phyloP scores from a whole-genome alignment of 2,888 invertebrate genomes.

The Acanthococcus lagerstroemiae region DNA sequence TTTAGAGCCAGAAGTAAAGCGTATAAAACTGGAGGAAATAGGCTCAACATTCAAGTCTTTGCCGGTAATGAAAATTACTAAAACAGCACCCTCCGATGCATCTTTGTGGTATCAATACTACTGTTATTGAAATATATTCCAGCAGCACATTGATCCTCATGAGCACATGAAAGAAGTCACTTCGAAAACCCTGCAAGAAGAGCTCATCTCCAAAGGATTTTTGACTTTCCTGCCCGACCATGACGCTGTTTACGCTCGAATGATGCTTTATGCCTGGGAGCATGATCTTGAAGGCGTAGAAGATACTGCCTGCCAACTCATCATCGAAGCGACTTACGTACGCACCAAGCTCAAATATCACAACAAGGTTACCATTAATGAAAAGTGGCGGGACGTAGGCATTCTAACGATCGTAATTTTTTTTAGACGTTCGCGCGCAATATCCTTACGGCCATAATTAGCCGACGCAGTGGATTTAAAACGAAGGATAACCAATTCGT shows the following conservation, averaged over 20 bases:
- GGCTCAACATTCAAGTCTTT: slow-evolving; percentile 1
- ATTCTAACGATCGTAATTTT: not conserved
- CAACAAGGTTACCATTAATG: too few species aligned
- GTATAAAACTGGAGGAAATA: slow-evolving; percentile 14
- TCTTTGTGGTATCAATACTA: too few species aligned
- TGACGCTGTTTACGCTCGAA: slow-evolving; percentile 68
- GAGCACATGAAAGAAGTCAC: slow-evolving; percentile 6
- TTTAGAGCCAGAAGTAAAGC: slow-evolving; percentile 8
- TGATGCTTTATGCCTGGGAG: slow-evolving; percentile 83
- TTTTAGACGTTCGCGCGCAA: slow-evolving; percentile 66
- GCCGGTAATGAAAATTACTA: too few species aligned
- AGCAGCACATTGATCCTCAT: slow-evolving; percentile 9
- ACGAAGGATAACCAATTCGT: slow-evolving; percentile 61
- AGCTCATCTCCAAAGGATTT: slow-evolving; percentile 14
- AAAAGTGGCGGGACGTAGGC: too few species aligned
- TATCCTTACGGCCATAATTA: slow-evolving; percentile 64
- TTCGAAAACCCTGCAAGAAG: slow-evolving; percentile 14
- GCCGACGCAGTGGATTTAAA: slow-evolving; percentile 72
- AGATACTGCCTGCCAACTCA: slow-evolving; percentile 69
- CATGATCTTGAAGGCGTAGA: slow-evolving; percentile 74
- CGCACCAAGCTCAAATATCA: too few species aligned
- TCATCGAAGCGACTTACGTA: slow-evolving; percentile 67
- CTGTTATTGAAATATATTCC: not conserved
- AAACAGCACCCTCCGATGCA: too few species aligned
- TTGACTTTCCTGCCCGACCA: slow-evolving; percentile 63